Base-by-base conservation (phyloP, 2,113 vertebrate genomes). In the Sphaerodactylus townsendi region DNA sequence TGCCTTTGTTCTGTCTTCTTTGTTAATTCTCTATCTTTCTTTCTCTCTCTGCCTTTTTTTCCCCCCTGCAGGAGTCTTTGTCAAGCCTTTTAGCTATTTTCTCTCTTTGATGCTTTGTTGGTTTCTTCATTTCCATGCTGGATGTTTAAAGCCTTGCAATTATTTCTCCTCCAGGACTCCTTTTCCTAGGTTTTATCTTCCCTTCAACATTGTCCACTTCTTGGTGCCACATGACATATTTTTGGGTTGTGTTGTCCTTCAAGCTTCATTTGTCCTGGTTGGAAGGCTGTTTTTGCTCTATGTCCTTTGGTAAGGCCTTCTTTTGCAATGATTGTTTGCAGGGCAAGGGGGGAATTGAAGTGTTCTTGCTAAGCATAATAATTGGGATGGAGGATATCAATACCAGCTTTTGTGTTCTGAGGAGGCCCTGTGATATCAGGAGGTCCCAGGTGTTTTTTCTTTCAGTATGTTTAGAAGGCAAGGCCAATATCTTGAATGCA, bases 31-130 rank as follows among this genome's bases (percentile, higher is more conserved):
- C 33, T n/a, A n/a, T 33, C 65, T 66, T 2, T 56, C 17, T 81
- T 46, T 70, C 68, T 71, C 66, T 33, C 79, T 70, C 4, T 39
- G 39, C 56, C 66, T 56, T 33, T 33, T 62, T 70, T 44, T 64
- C 70, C 37, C 44, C 53, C 50, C 59, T 46, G n/a, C n/a, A n/a
- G n/a, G n/a, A 59, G 53, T 72, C 70, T 82, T 73, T 82, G 80
- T 73, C 25, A 37, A 82, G 37, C 44, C 37, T 46, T 82, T 73
- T 73, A 73, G 80, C 30, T 62, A 73, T 19, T 73, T 72, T 37
- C 69, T 59, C 44, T 44, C 69, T 82, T 73, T 82, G 80, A 82
- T 62, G 80, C 70, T 82, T 82, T 82, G 80, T 82, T 82, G 69
- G 53, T 72, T 30, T 62, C 69, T 62, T 82, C 80, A 82, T 73